Percentiles rank a stretch among this genome's conserved stretches.
These are phyloP conservation scores for Zoanthus gigantus DNA, from an alignment of 92 coral and sea anemone species.

Conservation along the genomic window DNA sequence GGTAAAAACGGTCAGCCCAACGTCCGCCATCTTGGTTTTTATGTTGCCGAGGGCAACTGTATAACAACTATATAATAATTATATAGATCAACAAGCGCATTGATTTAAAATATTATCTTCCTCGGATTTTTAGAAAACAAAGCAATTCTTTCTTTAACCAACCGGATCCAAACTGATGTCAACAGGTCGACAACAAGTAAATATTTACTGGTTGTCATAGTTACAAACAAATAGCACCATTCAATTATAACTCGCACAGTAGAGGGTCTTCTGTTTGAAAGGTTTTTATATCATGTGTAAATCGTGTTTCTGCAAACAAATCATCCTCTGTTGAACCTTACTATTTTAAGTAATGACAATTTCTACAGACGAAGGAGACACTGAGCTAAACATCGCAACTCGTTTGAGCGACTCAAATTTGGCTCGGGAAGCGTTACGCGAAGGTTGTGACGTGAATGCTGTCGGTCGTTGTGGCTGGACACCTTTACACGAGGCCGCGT, in stretches of 20 bases:
- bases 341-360: slow-evolving; percentile 3
- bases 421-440: slow-evolving; percentile 63
- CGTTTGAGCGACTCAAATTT: slow-evolving; percentile 59
- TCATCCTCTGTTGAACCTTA: background rate
- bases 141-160: slow-evolving; percentile 5
- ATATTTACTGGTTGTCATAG: slow-evolving; percentile 82
- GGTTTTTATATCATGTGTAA: background rate
- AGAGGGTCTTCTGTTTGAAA: background rate
- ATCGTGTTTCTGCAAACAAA: slow-evolving; percentile 32
- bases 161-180: background rate
- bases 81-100: background rate
- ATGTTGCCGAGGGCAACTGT: slow-evolving; percentile 60
- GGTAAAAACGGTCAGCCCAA: background rate
- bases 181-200: slow-evolving; percentile 47
- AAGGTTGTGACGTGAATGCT: slow-evolving; percentile 72
- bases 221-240: slow-evolving; percentile 23
- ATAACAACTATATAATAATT: background rate
- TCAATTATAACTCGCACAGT: background rate
- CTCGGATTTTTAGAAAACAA: slow-evolving; percentile 2
- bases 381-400: slow-evolving; percentile 65
- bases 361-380: slow-evolving; percentile 70
- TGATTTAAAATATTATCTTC: slow-evolving; percentile 12
- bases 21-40: slow-evolving; percentile 76
- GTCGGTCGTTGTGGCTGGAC: slow-evolving; percentile 75
- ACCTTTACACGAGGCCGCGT: slow-evolving; percentile 76